phyloP scores from a whole-genome alignment of 2,113 vertebrate genomes.

The Coracopsis vasa region DNA sequence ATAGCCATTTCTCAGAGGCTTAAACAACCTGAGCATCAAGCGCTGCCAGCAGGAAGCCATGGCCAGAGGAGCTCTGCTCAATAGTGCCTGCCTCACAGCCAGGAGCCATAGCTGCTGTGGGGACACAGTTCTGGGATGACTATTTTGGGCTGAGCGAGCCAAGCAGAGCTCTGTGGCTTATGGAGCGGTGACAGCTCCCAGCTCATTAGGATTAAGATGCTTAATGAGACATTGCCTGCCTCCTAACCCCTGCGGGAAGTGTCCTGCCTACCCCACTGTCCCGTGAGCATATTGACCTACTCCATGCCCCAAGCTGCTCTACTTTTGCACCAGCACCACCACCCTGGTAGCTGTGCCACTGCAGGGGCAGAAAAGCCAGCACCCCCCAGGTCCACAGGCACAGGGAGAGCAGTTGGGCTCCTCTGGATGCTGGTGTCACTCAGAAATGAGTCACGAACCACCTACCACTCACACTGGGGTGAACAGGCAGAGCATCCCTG shows the following conservation, averaged over 20 bases:
- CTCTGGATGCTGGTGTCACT: accelerated
- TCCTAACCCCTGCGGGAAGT: neutral
- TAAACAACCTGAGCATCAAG: neutral
- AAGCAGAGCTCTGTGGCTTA: neutral
- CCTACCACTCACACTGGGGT: accelerated
- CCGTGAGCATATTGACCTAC: accelerated
- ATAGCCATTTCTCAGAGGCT: accelerated
- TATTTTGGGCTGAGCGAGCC: neutral
- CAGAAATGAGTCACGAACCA: neutral
- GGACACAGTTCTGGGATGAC: accelerated
- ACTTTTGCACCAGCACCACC: neutral
- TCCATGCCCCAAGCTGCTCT: accelerated
- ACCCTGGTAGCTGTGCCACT: accelerated
- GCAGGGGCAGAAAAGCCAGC: neutral
- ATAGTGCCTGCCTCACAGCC: accelerated
- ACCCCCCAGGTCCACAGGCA: neutral
- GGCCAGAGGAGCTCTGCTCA: neutral
- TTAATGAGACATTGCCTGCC: neutral
- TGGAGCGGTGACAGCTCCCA: neutral
- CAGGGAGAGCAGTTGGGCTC: accelerated
- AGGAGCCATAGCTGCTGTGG: neutral
- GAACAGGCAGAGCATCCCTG: neutral
- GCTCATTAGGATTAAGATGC: neutral
- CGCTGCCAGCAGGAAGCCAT: neutral
- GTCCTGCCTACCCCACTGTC: neutral